A percentile compares a stretch with the other conserved stretches of the same genome.
Evolutionary conservation across 2,797 vertebrate genomes (phyloP).

Genomic region (Argentina silus): DNA sequence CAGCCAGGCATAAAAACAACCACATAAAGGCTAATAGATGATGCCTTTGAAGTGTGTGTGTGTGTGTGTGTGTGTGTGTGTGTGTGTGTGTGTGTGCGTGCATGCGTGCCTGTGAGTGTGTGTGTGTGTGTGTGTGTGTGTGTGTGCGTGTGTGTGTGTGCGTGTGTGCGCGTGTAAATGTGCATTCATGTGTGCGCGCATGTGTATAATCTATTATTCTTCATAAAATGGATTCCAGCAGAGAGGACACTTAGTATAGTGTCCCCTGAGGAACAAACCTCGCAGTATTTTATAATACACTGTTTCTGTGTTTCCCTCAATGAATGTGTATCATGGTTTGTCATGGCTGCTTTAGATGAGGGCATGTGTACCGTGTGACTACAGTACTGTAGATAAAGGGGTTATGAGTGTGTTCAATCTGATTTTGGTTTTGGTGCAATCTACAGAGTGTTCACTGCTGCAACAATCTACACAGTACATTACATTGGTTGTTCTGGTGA

Average conservation of each 20-base stretch:
- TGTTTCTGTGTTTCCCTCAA: neutral
- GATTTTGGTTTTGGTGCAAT: no score
- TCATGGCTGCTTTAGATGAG: no score
- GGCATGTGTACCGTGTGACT: neutral
- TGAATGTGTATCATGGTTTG: neutral
- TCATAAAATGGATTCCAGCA: neutral
- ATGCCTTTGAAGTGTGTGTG: conserved; percentile 29
- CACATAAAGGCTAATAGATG: conserved; percentile 30
- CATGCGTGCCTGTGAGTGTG: neutral
- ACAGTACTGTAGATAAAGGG: neutral
- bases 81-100: neutral
- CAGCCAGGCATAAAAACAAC: neutral
- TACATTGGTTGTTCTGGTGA: no score
- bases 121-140: neutral
- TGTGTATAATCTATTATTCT: neutral
- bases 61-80: neutral
- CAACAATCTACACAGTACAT: no score
- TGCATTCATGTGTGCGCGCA: no score
- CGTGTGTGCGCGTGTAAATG: neutral
- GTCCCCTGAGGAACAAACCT: neutral
- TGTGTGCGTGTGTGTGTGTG: neutral
- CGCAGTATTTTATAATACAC: neutral
- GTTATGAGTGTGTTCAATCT: no score
- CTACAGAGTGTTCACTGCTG: no score
- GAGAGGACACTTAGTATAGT: neutral